Percentiles rank a stretch among this genome's conserved stretches.
phyloP scores from a whole-genome alignment of 2,797 vertebrate species.

The Acanthopagrus latus region DNA sequence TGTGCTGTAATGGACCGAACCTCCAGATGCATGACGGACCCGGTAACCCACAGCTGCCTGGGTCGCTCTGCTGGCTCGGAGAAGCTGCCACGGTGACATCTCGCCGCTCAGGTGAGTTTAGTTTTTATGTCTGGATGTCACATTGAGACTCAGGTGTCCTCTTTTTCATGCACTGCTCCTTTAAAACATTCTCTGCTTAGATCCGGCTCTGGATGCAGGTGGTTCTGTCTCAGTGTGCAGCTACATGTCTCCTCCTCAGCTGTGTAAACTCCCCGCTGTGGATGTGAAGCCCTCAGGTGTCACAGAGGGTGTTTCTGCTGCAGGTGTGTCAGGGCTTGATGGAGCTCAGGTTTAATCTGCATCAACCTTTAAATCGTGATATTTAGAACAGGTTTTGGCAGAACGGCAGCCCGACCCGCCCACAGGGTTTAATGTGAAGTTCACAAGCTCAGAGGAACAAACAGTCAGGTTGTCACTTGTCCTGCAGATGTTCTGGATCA shows the following conservation, averaged over 20 bases:
- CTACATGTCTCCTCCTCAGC: not conserved
- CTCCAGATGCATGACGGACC: not conserved
- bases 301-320: not conserved
- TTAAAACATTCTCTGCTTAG: not conserved
- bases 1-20: not conserved
- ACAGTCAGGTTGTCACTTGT: slow-evolving; percentile 42
- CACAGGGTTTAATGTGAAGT: not conserved
- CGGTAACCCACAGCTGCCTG: not conserved
- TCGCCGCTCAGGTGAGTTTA: not conserved
- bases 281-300: not conserved
- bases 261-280: not conserved
- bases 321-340: slow-evolving; percentile 24
- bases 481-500: slow-evolving; percentile 1
- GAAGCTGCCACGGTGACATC: slow-evolving; percentile 55
- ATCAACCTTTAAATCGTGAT: slow-evolving; percentile 6
- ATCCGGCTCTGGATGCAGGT: not conserved
- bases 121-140: not conserved
- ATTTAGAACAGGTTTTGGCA: slow-evolving; percentile 45
- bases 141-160: not conserved
- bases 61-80: not conserved
- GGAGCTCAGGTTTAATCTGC: slow-evolving; percentile 21
- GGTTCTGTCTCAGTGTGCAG: not conserved
- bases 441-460: not conserved
- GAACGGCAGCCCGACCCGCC: slow-evolving; percentile 33
- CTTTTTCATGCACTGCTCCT: not conserved